Percentiles rank a stretch among this genome's conserved stretches.
Evolutionary conservation across 1,140 invertebrate species (phyloP).

Genomic region (Phymorhynchus buccinoides): DNA sequence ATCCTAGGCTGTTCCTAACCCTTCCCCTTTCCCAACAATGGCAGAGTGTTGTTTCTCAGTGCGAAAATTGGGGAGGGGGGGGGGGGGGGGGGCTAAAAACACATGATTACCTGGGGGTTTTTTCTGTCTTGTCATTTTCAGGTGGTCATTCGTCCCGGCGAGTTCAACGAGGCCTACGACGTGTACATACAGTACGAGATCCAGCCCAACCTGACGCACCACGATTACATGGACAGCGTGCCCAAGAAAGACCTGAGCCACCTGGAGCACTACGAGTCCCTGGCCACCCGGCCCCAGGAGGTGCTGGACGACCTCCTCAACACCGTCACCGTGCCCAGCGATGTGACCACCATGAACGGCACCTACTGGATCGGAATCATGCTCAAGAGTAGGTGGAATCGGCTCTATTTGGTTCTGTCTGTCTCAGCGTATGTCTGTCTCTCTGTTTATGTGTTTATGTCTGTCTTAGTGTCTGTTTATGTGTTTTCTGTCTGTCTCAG

Average conservation of each 20-base stretch:
- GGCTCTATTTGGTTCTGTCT: too few species aligned
- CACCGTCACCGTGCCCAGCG: conserved; percentile 58
- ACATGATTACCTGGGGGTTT: too few species aligned
- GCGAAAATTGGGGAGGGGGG: too few species aligned
- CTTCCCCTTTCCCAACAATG: too few species aligned
- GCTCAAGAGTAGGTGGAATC: conserved; percentile 58
- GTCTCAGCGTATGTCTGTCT: too few species aligned
- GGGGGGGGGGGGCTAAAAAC: too few species aligned
- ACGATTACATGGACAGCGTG: conserved; percentile 59
- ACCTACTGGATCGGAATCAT: conserved; percentile 69
- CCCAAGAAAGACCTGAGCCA: conserved; percentile 49
- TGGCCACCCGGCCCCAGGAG: conserved; percentile 20
- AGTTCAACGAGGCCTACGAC: conserved; percentile 52
- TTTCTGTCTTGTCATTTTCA: conserved; percentile 47
- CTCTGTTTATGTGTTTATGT: background rate
- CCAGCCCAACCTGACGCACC: conserved; percentile 66
- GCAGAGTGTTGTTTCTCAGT: too few species aligned
- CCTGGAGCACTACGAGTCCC: conserved; percentile 25
- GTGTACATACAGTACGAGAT: conserved; percentile 64
- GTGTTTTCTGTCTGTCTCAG: too few species aligned
- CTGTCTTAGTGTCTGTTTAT: too few species aligned
- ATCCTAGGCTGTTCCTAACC: too few species aligned
- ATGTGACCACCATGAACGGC: conserved; percentile 65
- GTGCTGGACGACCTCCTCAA: conserved; percentile 45
- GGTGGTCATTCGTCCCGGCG: conserved; percentile 52